phyloP scores from a whole-genome alignment of 2,888 invertebrate genomes.

The Hirtodrosophila confusa region DNA sequence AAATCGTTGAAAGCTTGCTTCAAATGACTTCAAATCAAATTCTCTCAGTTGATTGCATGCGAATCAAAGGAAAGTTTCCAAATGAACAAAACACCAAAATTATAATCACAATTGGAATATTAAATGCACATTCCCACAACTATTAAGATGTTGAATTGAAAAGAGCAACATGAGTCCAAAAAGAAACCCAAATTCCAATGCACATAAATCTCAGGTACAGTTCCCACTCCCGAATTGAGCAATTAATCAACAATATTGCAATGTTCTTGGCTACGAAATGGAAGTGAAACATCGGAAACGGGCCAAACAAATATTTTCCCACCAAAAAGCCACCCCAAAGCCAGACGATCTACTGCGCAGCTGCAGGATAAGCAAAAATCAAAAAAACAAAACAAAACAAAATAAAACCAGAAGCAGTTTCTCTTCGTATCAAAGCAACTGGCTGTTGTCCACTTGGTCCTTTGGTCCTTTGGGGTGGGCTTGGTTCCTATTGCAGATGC shows the following conservation, averaged over 20 bases:
- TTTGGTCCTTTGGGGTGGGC: constrained; percentile 38
- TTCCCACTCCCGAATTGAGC: constrained; percentile 44
- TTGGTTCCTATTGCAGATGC: constrained; percentile 46
- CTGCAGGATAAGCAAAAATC: constrained; percentile 60
- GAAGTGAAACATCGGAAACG: constrained; percentile 44
- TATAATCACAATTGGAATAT: constrained; percentile 8
- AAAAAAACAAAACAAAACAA: constrained; percentile 17
- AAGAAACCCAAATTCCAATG: constrained; percentile 47
- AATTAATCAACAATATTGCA: constrained; percentile 59
- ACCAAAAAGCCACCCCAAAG: constrained; percentile 71
- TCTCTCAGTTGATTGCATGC: constrained; percentile 51
- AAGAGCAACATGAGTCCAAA: constrained; percentile 66
- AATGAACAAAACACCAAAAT: constrained; percentile 38
- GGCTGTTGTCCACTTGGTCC: constrained; percentile 56
- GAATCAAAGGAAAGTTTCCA: constrained; percentile 21
- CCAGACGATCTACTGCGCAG: constrained; percentile 62
- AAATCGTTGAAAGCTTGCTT: constrained; percentile 8
- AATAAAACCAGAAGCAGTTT: constrained; percentile 19
- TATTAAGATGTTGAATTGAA: constrained; percentile 41
- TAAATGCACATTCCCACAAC: constrained; percentile 65
- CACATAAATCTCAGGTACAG: constrained; percentile 63
- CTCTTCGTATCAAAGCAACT: constrained; percentile 43
- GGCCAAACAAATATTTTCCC: constrained; percentile 64
- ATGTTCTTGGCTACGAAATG: constrained; percentile 17
- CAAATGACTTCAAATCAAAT: constrained; percentile 30